Evolutionary conservation across 2,113 vertebrate genomes (phyloP).

Genomic region (Syrmaticus mikado): DNA sequence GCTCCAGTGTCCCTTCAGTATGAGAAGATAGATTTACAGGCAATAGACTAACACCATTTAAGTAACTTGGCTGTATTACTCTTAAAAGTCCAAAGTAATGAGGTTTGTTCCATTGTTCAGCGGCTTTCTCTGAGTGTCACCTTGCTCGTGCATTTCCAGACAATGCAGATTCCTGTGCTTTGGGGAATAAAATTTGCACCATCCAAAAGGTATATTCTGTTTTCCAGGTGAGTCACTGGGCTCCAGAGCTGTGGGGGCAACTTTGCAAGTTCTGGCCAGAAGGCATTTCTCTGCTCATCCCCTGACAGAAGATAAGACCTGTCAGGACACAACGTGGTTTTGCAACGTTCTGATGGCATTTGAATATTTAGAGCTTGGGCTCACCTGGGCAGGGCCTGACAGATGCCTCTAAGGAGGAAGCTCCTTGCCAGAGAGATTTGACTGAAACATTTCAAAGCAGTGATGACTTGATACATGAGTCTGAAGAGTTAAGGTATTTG

Average conservation of each 20-base stretch:
- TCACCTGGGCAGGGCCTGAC: conserved; percentile 19
- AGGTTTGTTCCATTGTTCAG: not conserved
- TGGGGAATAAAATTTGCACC: not conserved
- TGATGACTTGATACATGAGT: not conserved
- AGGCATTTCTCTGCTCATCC: conserved; percentile 26
- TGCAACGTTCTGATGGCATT: conserved; percentile 63
- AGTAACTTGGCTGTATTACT: not conserved
- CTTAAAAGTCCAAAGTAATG: not conserved
- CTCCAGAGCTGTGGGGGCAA: conserved; percentile 9
- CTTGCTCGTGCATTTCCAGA: not conserved
- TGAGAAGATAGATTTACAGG: not conserved
- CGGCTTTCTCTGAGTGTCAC: not conserved
- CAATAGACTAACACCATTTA: not conserved
- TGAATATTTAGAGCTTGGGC: conserved; percentile 58
- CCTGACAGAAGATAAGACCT: conserved; percentile 61
- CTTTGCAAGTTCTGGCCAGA: conserved; percentile 24
- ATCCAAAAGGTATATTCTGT: not conserved
- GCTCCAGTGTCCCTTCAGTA: not conserved
- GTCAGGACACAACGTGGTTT: conserved; percentile 39
- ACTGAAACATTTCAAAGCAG: conserved; percentile 29
- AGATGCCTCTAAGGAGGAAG: not conserved
- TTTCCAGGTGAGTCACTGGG: conserved; percentile 3
- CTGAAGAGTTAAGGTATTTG: not conserved
- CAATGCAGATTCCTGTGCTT: conserved; percentile 10
- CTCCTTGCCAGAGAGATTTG: not conserved